These are phyloP conservation scores for Chymomyza procnemis DNA, from an alignment of 2,888 invertebrate genomes.

Conservation along the genomic window DNA sequence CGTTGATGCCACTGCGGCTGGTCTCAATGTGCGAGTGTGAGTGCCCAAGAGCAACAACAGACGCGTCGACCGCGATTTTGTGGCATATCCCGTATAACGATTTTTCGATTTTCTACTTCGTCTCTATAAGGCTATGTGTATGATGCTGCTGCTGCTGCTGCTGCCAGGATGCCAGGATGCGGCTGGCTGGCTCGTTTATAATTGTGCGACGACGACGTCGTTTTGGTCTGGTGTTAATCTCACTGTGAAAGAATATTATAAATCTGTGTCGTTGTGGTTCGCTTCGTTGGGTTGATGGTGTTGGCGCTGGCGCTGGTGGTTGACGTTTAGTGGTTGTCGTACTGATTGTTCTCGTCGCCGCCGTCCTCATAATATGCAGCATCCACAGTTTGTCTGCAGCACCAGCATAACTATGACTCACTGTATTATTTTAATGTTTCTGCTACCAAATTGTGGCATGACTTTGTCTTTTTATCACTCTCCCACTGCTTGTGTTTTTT, in stretches of 20 bases:
- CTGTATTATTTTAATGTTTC: conserved; percentile 48
- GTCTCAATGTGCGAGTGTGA: conserved; percentile 57
- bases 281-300: background rate
- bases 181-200: conserved; percentile 17
- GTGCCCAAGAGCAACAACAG: conserved; percentile 37
- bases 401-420: conserved; percentile 34
- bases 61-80: conserved; percentile 55
- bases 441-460: background rate
- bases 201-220: background rate
- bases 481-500: too few relatives aligned
- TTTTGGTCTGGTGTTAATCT: conserved; percentile 44
- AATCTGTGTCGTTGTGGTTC: conserved; percentile 52
- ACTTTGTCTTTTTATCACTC: background rate
- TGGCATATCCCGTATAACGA: conserved; percentile 65
- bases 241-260: conserved; percentile 47
- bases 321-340: conserved; percentile 72
- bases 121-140: conserved; percentile 7
- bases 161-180: too few relatives aligned
- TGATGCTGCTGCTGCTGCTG: conserved; percentile 7
- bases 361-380: conserved; percentile 39
- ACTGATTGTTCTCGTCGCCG: background rate
- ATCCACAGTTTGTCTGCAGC: conserved; percentile 31
- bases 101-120: conserved; percentile 60
- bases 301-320: conserved; percentile 58
- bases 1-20: conserved; percentile 33